phyloP scores from a whole-genome alignment of 1,140 invertebrate genomes.

The Anastrepha ludens region DNA sequence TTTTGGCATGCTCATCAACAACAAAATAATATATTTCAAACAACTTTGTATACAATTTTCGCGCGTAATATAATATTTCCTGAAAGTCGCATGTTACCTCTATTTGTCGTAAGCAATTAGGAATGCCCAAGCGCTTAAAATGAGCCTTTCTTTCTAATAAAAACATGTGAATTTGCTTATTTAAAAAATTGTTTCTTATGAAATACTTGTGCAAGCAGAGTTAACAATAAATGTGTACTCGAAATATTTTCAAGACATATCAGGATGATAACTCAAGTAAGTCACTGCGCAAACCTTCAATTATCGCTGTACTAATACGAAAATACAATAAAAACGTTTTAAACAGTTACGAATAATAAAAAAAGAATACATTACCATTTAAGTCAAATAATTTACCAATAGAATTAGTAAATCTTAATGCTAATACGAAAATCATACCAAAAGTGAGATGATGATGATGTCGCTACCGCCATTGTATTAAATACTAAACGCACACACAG shows the following conservation, averaged over 20 bases:
- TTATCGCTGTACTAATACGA: neutral
- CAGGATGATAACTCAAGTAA: constrained; percentile 40
- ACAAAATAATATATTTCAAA: no score
- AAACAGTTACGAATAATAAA: constrained; percentile 15
- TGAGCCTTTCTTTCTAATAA: no score
- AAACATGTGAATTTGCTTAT: no score
- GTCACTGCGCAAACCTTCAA: neutral
- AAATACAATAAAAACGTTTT: neutral
- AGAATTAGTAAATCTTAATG: constrained; percentile 21
- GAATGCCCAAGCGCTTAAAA: no score
- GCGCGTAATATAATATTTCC: no score
- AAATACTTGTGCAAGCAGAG: no score
- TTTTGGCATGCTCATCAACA: no score
- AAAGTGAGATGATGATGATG: constrained; percentile 16
- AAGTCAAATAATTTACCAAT: constrained; percentile 1
- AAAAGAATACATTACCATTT: neutral
- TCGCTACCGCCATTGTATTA: neutral
- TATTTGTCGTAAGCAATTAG: no score
- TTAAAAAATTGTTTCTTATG: no score
- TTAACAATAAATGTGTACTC: no score
- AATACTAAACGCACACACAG: neutral
- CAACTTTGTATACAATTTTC: no score
- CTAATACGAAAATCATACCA: constrained; percentile 31
- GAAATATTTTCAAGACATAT: neutral
- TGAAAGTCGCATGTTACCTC: no score